These are phyloP conservation scores for Romanogobio albipinnatus DNA, from an alignment of 2,113 vertebrate species.

Conservation along the genomic window DNA sequence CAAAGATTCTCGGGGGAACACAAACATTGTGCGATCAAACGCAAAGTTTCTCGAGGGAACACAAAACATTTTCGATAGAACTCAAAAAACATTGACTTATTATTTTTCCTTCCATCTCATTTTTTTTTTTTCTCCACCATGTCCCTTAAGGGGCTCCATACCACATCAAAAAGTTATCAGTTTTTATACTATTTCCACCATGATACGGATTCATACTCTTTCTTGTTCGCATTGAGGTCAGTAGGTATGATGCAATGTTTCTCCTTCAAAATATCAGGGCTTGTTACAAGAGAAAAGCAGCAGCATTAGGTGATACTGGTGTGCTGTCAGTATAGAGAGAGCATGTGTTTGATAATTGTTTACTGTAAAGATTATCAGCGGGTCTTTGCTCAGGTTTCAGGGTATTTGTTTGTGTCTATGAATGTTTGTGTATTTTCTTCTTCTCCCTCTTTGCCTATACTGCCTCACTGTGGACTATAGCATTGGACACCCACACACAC, in stretches of 20 bases:
- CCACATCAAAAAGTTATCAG: not conserved
- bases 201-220: not conserved
- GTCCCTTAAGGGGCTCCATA: not conserved
- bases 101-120: too few relatives aligned
- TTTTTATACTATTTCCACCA: not conserved
- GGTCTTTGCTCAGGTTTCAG: conserved; percentile 66
- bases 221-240: not conserved
- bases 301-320: conserved; percentile 5
- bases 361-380: conserved; percentile 37
- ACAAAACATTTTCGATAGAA: too few relatives aligned
- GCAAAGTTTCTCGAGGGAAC: too few relatives aligned
- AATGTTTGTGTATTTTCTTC: not conserved
- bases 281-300: conserved; percentile 27
- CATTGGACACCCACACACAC: not conserved
- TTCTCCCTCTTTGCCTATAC: not conserved
- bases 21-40: too few relatives aligned
- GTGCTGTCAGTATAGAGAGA: conserved; percentile 7
- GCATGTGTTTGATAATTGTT: conserved; percentile 41
- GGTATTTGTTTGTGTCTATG: not conserved
- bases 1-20: too few relatives aligned
- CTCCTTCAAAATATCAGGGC: not conserved
- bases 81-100: too few relatives aligned
- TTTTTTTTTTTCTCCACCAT: too few relatives aligned
- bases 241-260: not conserved
- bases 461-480: conserved; percentile 60